Evolutionary conservation across 2,888 invertebrate species (phyloP).

Genomic region (Parnassius orleans): DNA sequence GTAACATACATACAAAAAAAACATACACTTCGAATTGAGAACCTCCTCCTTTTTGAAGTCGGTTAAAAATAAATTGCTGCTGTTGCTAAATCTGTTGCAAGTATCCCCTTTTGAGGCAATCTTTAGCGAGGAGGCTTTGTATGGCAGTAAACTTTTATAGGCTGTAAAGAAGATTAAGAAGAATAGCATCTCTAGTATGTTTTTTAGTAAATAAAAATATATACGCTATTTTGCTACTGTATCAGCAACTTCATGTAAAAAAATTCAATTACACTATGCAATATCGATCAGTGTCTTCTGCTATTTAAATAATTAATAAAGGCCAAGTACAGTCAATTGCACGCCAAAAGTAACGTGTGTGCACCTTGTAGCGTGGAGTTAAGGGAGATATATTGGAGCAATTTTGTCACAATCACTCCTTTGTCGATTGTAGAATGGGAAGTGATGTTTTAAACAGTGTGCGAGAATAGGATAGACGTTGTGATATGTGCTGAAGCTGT

Average conservation of each 20-base stretch:
- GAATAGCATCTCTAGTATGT: too few relatives aligned
- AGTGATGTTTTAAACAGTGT: slow-evolving; percentile 26
- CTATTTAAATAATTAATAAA: not conserved
- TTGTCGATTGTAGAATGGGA: slow-evolving; percentile 10
- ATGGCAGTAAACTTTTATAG: too few relatives aligned
- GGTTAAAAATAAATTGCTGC: too few relatives aligned
- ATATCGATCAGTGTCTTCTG: slow-evolving; percentile 1
- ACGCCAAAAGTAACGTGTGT: not conserved
- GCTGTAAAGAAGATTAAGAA: too few relatives aligned
- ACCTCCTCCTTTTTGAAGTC: too few relatives aligned
- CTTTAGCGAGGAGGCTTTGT: too few relatives aligned
- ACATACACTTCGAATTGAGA: too few relatives aligned
- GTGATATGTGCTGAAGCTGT: slow-evolving; percentile 32
- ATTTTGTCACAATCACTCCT: slow-evolving; percentile 5
- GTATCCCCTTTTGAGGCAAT: too few relatives aligned
- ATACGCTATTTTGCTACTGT: too few relatives aligned
- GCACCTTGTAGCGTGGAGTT: slow-evolving; percentile 4
- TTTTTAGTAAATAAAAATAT: too few relatives aligned
- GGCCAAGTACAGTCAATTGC: slow-evolving; percentile 3
- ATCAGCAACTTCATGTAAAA: not conserved
- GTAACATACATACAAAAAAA: too few relatives aligned
- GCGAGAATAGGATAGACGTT: slow-evolving; percentile 28
- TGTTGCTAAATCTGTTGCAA: too few relatives aligned
- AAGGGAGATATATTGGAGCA: slow-evolving; percentile 2
- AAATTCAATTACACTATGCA: slow-evolving; percentile 13